These are phyloP conservation scores for Halyomorpha halys DNA, from an alignment of 1,140 invertebrate species.

Conservation along the genomic window DNA sequence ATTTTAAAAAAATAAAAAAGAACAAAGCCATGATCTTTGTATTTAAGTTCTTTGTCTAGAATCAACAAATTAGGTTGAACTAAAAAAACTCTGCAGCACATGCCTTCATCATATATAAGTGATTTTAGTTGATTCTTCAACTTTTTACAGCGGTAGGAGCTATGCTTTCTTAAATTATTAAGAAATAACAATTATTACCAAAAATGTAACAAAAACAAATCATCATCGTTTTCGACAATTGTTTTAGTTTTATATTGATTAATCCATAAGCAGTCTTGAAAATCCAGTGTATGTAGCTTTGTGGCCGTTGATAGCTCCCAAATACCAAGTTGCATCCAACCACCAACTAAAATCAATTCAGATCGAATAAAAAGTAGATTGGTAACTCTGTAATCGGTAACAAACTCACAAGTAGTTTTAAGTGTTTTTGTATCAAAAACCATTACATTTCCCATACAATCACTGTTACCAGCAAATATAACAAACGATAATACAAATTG, in stretches of 20 bases:
- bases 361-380: slow-evolving; percentile 13
- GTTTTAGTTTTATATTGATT: slow-evolving; percentile 10
- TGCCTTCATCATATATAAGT: no score
- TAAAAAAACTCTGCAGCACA: no score
- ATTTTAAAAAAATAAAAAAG: no score
- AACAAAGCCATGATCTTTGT: no score
- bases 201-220: slow-evolving; percentile 11
- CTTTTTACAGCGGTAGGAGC: no score
- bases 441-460: background rate
- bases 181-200: slow-evolving; percentile 6
- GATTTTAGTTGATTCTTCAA: no score
- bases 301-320: slow-evolving; percentile 5
- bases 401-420: slow-evolving; percentile 5
- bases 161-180: no score
- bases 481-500: slow-evolving; percentile 3
- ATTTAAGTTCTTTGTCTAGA: no score
- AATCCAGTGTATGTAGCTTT: background rate
- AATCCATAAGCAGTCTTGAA: slow-evolving; percentile 19
- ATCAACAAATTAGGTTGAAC: no score
- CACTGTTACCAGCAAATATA: slow-evolving; percentile 17
- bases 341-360: slow-evolving; percentile 15
- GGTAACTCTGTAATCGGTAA: slow-evolving; percentile 11
- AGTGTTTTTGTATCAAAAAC: slow-evolving; percentile 1
- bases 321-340: slow-evolving; percentile 5
- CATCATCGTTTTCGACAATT: slow-evolving; percentile 5